A percentile compares a stretch with the other conserved stretches of the same genome.
phyloP scores from a whole-genome alignment of 2,797 vertebrate species.

The Meriones psammophilus region DNA sequence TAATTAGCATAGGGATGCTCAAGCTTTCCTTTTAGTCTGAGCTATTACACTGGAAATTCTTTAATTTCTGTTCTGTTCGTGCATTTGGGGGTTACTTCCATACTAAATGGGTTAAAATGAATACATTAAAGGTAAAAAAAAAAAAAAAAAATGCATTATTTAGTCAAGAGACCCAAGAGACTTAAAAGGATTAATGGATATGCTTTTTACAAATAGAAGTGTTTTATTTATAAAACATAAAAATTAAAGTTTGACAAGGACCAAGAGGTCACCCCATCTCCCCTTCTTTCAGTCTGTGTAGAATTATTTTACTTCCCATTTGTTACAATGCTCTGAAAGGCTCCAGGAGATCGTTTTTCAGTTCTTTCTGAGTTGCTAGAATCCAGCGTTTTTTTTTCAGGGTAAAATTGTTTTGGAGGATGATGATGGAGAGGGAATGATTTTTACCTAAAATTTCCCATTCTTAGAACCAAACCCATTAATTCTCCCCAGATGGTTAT shows the following conservation, averaged over 20 bases:
- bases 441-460: conserved; percentile 38
- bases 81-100: neutral
- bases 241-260: conserved; percentile 76
- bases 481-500: conserved; percentile 43
- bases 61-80: neutral
- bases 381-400: conserved; percentile 44
- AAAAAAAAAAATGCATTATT: conserved; percentile 65
- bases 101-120: conserved; percentile 54
- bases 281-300: neutral
- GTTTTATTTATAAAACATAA: conserved; percentile 72
- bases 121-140: conserved; percentile 71
- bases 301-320: conserved; percentile 63
- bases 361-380: conserved; percentile 63
- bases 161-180: conserved; percentile 65
- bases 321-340: conserved; percentile 58
- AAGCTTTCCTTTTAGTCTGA: neutral
- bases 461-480: neutral
- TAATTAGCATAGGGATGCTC: conserved; percentile 35
- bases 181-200: conserved; percentile 69
- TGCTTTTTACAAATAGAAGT: conserved; percentile 69
- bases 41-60: conserved; percentile 51
- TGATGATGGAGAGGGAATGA: neutral
- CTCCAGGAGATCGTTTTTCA: conserved; percentile 55
- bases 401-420: conserved; percentile 35
- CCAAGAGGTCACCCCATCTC: conserved; percentile 33